Evolutionary conservation across 2,888 invertebrate genomes (phyloP), one percentile per base, ranked within the genome.

Genomic region (Drosophila cracens): DNA sequence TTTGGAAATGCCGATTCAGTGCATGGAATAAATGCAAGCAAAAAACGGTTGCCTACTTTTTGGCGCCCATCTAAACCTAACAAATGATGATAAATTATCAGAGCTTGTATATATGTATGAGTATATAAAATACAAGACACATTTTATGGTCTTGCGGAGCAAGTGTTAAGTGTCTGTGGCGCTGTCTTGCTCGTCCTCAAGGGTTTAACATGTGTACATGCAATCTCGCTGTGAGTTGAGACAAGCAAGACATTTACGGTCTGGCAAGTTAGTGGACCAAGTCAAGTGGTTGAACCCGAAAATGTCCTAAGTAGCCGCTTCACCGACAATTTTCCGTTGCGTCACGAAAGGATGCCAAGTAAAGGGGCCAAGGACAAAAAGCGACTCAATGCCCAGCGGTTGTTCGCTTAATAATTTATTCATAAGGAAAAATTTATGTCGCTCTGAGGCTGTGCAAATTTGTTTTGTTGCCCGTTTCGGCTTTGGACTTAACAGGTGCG

Each of bases 341-440:
- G 46, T 58, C 49, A 49, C 29, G 49, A 34, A 25, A 49, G 31
- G 38, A 25, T 64, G 34, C 33, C 27, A 33, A 33, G 11, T 10
- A 33, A 33, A 33, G 11, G 25, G 38, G 31, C 48, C 31, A 54
- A 64, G 53, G 53, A 54, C 36, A 36, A 54, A 60, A n/a, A 48
- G 40, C 40, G 43, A 27, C 49, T 46, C 61, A 79, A 63, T 67
- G 65, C 76, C 72, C 76, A 52, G 31, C 53, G 73, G 80, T 66
- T 63, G 63, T 58, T 61, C 56, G 60, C 65, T 74, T 73, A 76
- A 89, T 89, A 89, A 89, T 89, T 87, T 89, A 87, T 87, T 87
- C 87, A 87, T 89, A 84, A 83, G 80, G 76, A 76, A 79, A 76
- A 87, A 83, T 87, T 89, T 87, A 83, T 87, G 77, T 79, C 83